Conservation (phyloP, 2,113 vertebrate species). For the Bos taurus region DNA sequence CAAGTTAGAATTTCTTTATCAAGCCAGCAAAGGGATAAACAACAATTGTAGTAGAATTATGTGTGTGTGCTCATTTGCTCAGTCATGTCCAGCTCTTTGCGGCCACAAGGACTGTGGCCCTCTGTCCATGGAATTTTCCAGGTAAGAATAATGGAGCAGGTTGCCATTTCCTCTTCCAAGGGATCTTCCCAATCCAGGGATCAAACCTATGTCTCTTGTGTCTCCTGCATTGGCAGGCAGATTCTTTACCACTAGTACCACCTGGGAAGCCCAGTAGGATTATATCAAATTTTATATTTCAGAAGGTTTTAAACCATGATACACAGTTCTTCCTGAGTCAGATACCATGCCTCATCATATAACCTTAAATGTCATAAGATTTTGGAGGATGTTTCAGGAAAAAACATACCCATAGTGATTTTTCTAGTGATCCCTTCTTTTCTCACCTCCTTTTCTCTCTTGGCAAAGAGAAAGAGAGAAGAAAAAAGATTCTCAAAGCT, state of each 20-base stretch:
- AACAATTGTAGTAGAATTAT: not conserved
- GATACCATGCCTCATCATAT: not conserved
- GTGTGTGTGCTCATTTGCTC: not conserved
- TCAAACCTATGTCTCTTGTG: not conserved
- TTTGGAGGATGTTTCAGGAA: not conserved
- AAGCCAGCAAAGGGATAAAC: not conserved
- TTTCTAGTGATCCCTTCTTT: constrained; percentile 18
- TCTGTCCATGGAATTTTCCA: not conserved
- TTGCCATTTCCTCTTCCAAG: not conserved
- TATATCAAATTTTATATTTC: not conserved
- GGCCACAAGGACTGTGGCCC: not conserved
- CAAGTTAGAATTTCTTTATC: not conserved
- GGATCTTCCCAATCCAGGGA: not conserved
- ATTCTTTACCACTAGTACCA: not conserved
- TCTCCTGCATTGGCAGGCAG: not conserved
- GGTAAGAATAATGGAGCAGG: not conserved
- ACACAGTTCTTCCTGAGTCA: not conserved
- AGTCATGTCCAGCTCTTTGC: not conserved
- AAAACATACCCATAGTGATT: not conserved
- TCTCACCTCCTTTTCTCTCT: constrained; percentile 19
- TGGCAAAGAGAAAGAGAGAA: constrained; percentile 2
- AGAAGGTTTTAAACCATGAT: not conserved
- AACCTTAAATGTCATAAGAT: constrained; percentile 30
- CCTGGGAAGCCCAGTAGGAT: not conserved
- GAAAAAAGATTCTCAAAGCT: constrained; percentile 16